Evolutionary conservation across 1,140 invertebrate species (phyloP), one percentile per base, ranked within the genome.

Genomic region (Mercenaria mercenaria): DNA sequence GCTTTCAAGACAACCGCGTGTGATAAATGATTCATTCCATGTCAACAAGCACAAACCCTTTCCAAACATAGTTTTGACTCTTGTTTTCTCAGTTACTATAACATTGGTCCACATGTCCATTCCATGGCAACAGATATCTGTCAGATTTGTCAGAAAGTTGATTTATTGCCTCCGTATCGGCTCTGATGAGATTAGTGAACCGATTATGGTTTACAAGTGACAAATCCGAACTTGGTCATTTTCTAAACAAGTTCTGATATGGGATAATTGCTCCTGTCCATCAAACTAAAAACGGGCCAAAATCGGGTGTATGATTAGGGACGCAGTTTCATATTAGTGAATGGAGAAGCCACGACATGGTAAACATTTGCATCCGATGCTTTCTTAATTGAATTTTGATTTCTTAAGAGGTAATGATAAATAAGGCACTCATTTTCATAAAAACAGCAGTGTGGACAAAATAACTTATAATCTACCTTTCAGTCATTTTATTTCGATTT

Each of bases 221-320:
- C 76, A 52, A 79, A 79, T 79, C 50, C 43, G 50, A 79, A 37
- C 47, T 77, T 50, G 74, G 74, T 47, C 74, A 77, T 77, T 77
- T 59, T 77, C 26, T 77, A 77, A 77, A 77, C 74, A 77, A 29
- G 26, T 52, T 37, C 47, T 59, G 56, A 79, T 79, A 50, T 15
- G 15, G 11, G 32, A 32, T 79, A 79, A 79, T 79, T 79, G 76
- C 29, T 26, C 20, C 43, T 50, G 76, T 79, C 76, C 18, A 79
- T 79, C 76, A 79, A 79, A 18, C 76, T 79, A 34, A 3, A 37
- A 1, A 72, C 29, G 37, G 37, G 32, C 13, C 23, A 41, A 39
- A 69, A 4, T 3, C 41, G 18, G 10, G 8, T 59, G 56, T n/a
- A 59, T 59, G 56, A 59, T 59, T 59, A n/a, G 56, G 20, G 43